Conservation (phyloP, 1,140 invertebrate genomes). For the Oncopodura yosiiana region DNA sequence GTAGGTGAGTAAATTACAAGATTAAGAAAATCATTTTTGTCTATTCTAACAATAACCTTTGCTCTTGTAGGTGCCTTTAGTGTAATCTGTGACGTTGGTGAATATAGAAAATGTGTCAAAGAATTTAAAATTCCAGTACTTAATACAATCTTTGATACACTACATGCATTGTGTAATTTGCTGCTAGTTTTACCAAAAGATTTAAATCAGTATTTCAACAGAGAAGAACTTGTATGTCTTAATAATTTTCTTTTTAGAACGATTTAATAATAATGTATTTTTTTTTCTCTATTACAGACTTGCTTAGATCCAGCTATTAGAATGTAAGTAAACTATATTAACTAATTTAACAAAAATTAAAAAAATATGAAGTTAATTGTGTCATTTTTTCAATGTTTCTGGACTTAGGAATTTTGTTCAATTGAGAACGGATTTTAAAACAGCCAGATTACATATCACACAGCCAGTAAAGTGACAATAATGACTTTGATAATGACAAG, state of each 20-base stretch:
- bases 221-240: conserved; percentile 74
- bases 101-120: conserved; percentile 72
- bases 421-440: conserved; percentile 82
- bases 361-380: too few species aligned
- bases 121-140: conserved; percentile 64
- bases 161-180: conserved; percentile 91
- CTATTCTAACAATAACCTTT: neutral
- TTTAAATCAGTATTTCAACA: conserved; percentile 85
- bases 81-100: conserved; percentile 95
- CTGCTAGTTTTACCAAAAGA: conserved; percentile 92
- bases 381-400: too few species aligned
- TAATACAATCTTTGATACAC: conserved; percentile 78
- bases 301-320: conserved; percentile 75
- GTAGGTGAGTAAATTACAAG: conserved; percentile 51
- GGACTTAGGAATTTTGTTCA: conserved; percentile 96
- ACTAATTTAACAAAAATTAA: too few species aligned
- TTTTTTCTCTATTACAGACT: conserved; percentile 50
- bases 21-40: neutral
- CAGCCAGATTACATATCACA: conserved; percentile 37
- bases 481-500: too few species aligned
- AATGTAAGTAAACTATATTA: too few species aligned
- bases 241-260: neutral
- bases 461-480: too few species aligned
- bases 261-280: neutral
- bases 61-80: conserved; percentile 72